Conservation (phyloP, 2,113 vertebrate genomes). For the Neodon shergylaensis region DNA sequence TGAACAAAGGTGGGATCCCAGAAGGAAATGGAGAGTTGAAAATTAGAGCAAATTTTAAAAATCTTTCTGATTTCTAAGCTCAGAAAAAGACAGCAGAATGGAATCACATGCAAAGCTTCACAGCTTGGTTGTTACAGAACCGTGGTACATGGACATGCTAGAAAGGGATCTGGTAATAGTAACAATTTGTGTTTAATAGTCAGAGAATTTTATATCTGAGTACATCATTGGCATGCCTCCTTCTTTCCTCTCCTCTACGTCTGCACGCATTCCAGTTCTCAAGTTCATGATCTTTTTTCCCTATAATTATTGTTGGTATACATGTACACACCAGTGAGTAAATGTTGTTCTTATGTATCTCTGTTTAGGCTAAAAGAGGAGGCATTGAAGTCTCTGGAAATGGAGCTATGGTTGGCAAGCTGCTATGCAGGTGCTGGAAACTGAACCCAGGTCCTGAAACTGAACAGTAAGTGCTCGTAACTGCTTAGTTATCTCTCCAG, state of each 20-base stretch:
- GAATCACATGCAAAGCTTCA: not conserved
- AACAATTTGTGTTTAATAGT: not conserved
- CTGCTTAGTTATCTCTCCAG: not conserved
- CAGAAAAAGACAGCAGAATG: not conserved
- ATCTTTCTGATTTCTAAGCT: not conserved
- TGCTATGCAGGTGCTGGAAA: not conserved
- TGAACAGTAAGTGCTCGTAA: not conserved
- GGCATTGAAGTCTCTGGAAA: not conserved
- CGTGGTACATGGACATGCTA: not conserved
- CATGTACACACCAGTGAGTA: not conserved
- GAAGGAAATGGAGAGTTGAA: constrained; percentile 45
- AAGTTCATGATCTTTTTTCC: not conserved
- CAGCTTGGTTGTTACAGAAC: not conserved
- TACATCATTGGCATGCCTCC: not conserved
- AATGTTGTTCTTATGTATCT: not conserved
- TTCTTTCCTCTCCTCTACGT: not conserved
- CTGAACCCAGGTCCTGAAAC: not conserved
- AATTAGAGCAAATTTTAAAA: constrained; percentile 2
- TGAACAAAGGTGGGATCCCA: not conserved
- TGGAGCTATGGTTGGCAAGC: not conserved
- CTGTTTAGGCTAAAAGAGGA: not conserved
- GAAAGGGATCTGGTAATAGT: not conserved
- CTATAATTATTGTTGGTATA: not conserved
- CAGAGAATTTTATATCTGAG: not conserved
- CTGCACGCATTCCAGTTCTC: not conserved